Base-by-base conservation (phyloP, 2,113 vertebrate species). In the Crotalus horridus region DNA sequence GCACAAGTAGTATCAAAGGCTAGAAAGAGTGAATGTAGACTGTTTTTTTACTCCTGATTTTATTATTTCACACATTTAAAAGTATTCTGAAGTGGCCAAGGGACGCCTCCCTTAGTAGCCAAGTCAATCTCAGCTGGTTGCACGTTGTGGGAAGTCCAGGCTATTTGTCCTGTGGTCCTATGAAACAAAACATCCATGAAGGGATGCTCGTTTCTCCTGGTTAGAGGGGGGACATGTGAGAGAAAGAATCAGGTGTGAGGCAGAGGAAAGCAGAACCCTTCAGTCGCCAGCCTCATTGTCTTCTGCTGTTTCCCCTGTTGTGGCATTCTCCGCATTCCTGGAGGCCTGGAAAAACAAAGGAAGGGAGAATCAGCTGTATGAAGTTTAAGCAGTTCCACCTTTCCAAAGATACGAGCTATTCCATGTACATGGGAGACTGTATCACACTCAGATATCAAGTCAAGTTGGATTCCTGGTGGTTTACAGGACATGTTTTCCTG, bases 221-320 rank as follows among this genome's bases (percentile, higher is more conserved):
- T 59, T 94, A 69, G 69, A 87, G 85, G 95, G 97, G 88, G 88
- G 96, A 88, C 59, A 24, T 95, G 93, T 94, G 93, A 95, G 95
- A 95, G 95, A 95, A 97, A 94, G 94, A 93, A 61, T 46, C 59
- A 94, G 97, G 96, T 93, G 94, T 91, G 46, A 95, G 95, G 91
- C 86, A 93, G 91, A 94, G 93, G 97, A 93, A 91, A 95, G 69
- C 0, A 89, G 94, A 92, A 94, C 90, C 64, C 86, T 94, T 98
- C 98, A 99, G 95, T 99, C 99, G 11, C 98, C 98, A n/a, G 98
- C 98, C 96, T 99, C 98, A 1, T 98, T 99, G 96, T 99, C 98
- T 91, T 98, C 98, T 10, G 96, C 96, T 0, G 98, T 97, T 94
- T 99, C 98, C 94, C 98, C 99, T 24, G 99, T 98, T 95, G 98